Base-by-base conservation (phyloP, 2,888 invertebrate genomes). In the Omphaloscelis lunosa region DNA sequence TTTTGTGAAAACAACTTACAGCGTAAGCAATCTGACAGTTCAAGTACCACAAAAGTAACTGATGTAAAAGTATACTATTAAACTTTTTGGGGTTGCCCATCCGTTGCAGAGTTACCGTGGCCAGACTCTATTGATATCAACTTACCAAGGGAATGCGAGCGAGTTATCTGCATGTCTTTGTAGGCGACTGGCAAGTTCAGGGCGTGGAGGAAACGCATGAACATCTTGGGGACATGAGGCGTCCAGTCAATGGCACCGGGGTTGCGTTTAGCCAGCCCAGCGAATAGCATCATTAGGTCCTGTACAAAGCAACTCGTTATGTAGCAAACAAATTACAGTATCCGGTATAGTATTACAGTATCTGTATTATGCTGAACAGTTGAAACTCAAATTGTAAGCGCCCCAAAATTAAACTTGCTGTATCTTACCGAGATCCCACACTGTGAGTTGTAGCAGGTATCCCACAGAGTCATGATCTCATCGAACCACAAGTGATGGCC, bases 171-270 rank as follows among this genome's bases (percentile, higher is more conserved):
- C 90, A 97, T 97, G 81, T 98, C 97, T 90, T 98, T 98, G 91
- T 98, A 98, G 81, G 97, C 97, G 74, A 99, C 98, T 0, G 99
- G 99, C 72, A 99, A 95, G 90, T 98, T 98, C 73, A 99, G 97
- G 59, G 98, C 97, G 84, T 98, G 97, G 81, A 98, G 94, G 92
- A 97, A 98, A 92, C 98, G 96, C 20, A 97, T 97, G 90, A 98
- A 98, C 97, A 98, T 98, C 75, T 97, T 95, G 0, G 99, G 98
- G 72, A 99, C 97, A 91, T 99, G 97, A 0, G 98, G 98, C 81
- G 98, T 97, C 99, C 99, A 99, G 93, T 99, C 98, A 63, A 99
- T 97, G 72, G 98, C 97, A 0, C 99, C 99, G 72, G 98, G 98
- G 93, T 98, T 98, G 87, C 97, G 96, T 87, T 97, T 97, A 0